phyloP scores from a whole-genome alignment of 2,888 invertebrate genomes.

The Encarsia formosa region DNA sequence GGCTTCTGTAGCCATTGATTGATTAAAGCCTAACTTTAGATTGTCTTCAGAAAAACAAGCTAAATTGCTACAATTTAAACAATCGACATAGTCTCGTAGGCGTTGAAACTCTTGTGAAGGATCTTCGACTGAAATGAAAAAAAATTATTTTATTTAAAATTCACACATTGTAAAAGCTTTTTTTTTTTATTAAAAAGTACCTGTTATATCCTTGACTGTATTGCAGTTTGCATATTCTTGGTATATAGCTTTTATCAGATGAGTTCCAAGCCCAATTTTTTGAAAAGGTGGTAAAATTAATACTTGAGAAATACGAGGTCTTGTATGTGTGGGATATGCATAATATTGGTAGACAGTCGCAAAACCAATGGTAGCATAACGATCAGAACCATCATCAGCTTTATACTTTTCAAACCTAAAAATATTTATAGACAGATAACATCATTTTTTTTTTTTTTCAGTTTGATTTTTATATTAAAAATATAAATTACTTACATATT shows the following conservation, averaged over 20 bases:
- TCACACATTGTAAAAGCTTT: not conserved
- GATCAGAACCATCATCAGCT: conserved; percentile 56
- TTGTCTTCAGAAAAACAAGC: conserved; percentile 64
- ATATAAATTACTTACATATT: conserved; percentile 60
- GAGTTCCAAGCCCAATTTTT: conserved; percentile 76
- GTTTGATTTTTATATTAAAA: no score
- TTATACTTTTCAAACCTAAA: conserved; percentile 68
- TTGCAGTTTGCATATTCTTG: conserved; percentile 54
- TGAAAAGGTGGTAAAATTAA: conserved; percentile 91
- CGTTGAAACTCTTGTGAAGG: conserved; percentile 88
- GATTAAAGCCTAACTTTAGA: conserved; percentile 68
- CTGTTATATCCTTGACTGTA: conserved; percentile 67
- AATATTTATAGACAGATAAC: not conserved
- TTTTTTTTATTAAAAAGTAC: conserved; percentile 46
- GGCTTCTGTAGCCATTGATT: conserved; percentile 75
- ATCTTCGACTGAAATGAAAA: conserved; percentile 76
- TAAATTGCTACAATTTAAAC: conserved; percentile 66
- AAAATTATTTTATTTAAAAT: not conserved
- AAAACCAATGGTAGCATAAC: conserved; percentile 80
- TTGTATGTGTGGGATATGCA: conserved; percentile 79
- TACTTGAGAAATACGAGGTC: conserved; percentile 91
- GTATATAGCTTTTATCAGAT: conserved; percentile 65
- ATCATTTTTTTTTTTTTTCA: not conserved
- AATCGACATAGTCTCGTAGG: conserved; percentile 86
- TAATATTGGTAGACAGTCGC: conserved; percentile 92